phyloP scores from a whole-genome alignment of 2,113 vertebrate genomes.

The Xiphophorus couchianus region DNA sequence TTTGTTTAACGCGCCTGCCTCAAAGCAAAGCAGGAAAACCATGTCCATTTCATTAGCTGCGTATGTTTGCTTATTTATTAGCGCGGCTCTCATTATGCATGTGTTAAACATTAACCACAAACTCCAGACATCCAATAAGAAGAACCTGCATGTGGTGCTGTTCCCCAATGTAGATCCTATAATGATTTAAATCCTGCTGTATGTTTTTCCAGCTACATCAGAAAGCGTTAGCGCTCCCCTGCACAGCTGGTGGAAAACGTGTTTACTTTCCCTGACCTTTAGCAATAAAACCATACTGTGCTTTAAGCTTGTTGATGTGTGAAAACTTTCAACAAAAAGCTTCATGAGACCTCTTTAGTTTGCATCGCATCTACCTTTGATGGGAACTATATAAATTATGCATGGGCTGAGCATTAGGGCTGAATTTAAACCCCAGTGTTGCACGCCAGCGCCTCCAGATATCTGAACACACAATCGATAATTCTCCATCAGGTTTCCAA shows the following conservation, averaged over 20 bases:
- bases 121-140: constrained; percentile 52
- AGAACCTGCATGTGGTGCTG: constrained; percentile 15
- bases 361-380: constrained; percentile 76
- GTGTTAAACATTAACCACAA: constrained; percentile 46
- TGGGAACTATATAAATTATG: constrained; percentile 81
- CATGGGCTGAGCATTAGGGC: constrained; percentile 75
- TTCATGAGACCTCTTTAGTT: constrained; percentile 72
- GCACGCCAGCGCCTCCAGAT: constrained; percentile 78
- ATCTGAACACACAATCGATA: constrained; percentile 82
- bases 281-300: constrained; percentile 61
- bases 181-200: constrained; percentile 29
- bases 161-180: constrained; percentile 24
- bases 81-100: constrained; percentile 48
- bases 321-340: constrained; percentile 75
- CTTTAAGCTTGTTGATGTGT: constrained; percentile 75
- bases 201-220: constrained; percentile 34
- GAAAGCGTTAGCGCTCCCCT: constrained; percentile 13
- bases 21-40: constrained; percentile 39
- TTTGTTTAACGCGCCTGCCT: constrained; percentile 53
- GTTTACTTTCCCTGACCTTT: constrained; percentile 33
- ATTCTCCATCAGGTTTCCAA: constrained; percentile 79
- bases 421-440: constrained; percentile 77
- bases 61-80: constrained; percentile 31
- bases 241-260: constrained; percentile 19
- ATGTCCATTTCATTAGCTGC: constrained; percentile 34